Conservation (phyloP, 2,113 vertebrate genomes). For the Cacatua alba region DNA sequence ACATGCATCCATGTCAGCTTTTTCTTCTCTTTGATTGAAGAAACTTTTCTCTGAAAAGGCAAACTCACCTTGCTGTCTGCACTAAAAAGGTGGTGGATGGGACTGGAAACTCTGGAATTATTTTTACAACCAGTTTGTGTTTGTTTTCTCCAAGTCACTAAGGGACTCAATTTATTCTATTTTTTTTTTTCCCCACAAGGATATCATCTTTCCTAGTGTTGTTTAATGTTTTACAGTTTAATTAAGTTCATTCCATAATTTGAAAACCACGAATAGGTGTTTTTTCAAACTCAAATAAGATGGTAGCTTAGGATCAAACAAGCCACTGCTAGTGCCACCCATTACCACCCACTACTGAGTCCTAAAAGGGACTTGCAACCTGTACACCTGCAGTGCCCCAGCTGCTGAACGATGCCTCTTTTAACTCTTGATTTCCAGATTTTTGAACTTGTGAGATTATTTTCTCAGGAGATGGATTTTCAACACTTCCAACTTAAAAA, state of each 20-base stretch:
- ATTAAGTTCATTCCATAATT: conserved; percentile 67
- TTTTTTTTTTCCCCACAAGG: neutral
- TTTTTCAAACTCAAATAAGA: conserved; percentile 56
- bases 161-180: conserved; percentile 29
- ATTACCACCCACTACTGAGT: conserved; percentile 15
- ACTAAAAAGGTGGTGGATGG: neutral
- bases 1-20: neutral
- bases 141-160: conserved; percentile 58
- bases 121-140: conserved; percentile 56
- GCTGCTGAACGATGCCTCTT: neutral
- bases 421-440: neutral
- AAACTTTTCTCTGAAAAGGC: neutral
- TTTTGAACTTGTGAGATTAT: neutral
- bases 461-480: neutral
- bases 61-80: conserved; percentile 8
- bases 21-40: neutral
- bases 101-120: conserved; percentile 41
- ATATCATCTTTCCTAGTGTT: conserved; percentile 53
- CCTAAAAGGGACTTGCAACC: neutral
- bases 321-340: conserved; percentile 4
- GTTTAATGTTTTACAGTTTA: conserved; percentile 71
- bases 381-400: conserved; percentile 21
- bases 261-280: conserved; percentile 33
- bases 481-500: neutral
- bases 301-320: conserved; percentile 58